phyloP scores from a whole-genome alignment of 2,113 vertebrate genomes.

The Phyllopteryx taeniolatus region DNA sequence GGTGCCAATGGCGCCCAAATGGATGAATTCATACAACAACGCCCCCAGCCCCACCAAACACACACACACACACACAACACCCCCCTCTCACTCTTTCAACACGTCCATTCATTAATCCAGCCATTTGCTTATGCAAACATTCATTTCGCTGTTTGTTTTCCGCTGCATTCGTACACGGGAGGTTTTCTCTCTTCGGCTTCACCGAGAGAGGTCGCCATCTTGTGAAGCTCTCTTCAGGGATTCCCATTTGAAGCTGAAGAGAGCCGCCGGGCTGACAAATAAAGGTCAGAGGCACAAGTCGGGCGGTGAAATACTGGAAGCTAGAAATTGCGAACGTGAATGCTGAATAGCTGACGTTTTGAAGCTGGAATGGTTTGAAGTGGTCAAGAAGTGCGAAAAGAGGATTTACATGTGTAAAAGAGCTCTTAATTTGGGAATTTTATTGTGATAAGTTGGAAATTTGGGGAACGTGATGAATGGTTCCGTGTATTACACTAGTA shows the following conservation, averaged over 20 bases:
- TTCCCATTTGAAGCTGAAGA: conserved; percentile 24
- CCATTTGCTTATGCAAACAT: conserved; percentile 61
- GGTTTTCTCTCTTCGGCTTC: conserved; percentile 5
- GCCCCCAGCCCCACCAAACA: not conserved
- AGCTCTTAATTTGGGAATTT: no score
- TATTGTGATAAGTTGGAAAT: no score
- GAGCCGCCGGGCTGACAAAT: conserved; percentile 31
- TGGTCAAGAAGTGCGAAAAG: no score
- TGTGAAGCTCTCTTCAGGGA: conserved; percentile 32
- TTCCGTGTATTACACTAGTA: no score
- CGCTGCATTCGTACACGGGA: conserved; percentile 25
- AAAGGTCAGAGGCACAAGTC: conserved; percentile 44
- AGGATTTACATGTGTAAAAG: no score
- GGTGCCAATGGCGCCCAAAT: conserved; percentile 51
- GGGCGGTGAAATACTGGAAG: conserved; percentile 31
- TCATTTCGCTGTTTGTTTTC: conserved; percentile 55
- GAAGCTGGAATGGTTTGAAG: no score
- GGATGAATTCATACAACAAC: conserved; percentile 44
- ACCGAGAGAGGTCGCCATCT: conserved; percentile 13
- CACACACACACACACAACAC: not conserved
- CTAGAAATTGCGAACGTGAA: conserved; percentile 44
- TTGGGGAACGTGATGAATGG: no score
- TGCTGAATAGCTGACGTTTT: conserved; percentile 29
- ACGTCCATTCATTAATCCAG: conserved; percentile 57
- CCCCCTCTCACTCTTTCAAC: conserved; percentile 27